phyloP scores from a whole-genome alignment of 2,888 invertebrate species.

The Synanthedon tipuliformis region DNA sequence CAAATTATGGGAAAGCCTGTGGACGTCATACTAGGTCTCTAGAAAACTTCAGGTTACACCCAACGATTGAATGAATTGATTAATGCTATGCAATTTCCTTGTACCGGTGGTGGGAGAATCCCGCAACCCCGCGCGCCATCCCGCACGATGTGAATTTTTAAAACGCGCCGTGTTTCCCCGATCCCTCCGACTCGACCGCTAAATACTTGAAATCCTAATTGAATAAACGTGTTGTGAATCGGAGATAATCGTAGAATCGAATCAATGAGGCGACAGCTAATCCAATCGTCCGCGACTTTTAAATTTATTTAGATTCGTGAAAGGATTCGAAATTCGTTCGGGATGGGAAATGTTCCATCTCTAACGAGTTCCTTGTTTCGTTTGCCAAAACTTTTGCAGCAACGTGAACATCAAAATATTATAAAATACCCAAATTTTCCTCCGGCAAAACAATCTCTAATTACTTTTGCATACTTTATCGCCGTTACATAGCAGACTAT shows the following conservation, averaged over 20 bases:
- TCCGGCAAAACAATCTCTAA: too few relatives aligned
- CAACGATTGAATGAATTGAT: too few relatives aligned
- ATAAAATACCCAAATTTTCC: slow-evolving; percentile 13
- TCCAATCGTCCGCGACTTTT: slow-evolving; percentile 25
- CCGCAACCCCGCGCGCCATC: too few relatives aligned
- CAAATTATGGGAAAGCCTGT: too few relatives aligned
- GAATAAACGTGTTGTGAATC: slow-evolving; percentile 50
- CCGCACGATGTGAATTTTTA: slow-evolving; percentile 15
- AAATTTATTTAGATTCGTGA: slow-evolving; percentile 32
- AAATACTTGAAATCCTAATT: slow-evolving; percentile 50
- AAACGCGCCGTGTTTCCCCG: slow-evolving; percentile 20
- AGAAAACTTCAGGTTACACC: too few relatives aligned
- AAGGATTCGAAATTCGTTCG: slow-evolving; percentile 24
- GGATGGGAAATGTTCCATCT: slow-evolving; percentile 9
- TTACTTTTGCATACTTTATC: neutral
- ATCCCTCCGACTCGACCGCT: slow-evolving; percentile 19
- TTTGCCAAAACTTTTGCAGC: slow-evolving; percentile 11
- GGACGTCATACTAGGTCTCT: too few relatives aligned
- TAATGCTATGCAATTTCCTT: neutral
- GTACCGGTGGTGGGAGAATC: neutral
- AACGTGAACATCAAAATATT: slow-evolving; percentile 25
- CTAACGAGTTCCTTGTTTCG: slow-evolving; percentile 27
- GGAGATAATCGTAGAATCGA: slow-evolving; percentile 30
- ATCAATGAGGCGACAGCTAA: slow-evolving; percentile 21
- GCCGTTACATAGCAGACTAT: neutral